Evolutionary conservation across 2,888 invertebrate species (phyloP), one percentile per base, ranked within the genome.

Genomic region (Mythimna lalbum): DNA sequence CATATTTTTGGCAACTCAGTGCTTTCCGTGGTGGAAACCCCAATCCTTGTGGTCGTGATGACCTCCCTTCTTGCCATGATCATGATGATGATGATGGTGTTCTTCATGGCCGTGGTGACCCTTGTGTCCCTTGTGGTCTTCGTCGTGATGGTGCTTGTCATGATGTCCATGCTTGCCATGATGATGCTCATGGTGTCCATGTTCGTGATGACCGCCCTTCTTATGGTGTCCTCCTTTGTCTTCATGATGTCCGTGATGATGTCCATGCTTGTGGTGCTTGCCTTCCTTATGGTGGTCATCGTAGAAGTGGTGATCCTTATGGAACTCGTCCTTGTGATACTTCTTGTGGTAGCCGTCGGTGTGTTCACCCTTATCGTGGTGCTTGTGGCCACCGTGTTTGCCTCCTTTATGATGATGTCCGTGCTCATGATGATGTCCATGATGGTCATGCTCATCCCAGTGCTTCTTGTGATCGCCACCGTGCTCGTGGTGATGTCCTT

Each of bases 231-330:
- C 95, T 63, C 92, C 95, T 10, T 96, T 89, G 56, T 95, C 86
- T 19, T 93, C 93, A 59, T 96, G 95, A 73, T 96, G 95, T 55
- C 94, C 95, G 76, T 96, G 94, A 77, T 95, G 95, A 31, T 96
- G 82, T 0, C 95, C 95, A 52, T 96, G 94, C 72, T 96, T 96
- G 83, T 96, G 95, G 60, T 96, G 95, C 81, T 96, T 95, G 87
- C 95, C 95, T 88, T 94, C 94, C 17, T 94, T 86, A 73, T 95
- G 95, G 73, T 95, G 92, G 83, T 93, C 95, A 86, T 95, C 95
- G 86, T 95, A 95, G 87, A 95, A 95, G 92, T 95, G 95, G 77
- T 95, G 95, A 78, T 95, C 95, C 87, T 95, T 95, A 81, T 95
- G 94, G 93, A 92, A 95, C 88, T 91, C 89, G 74, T 95, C 95